Base-by-base conservation (phyloP, 2,113 vertebrate species). In the Aix galericulata region DNA sequence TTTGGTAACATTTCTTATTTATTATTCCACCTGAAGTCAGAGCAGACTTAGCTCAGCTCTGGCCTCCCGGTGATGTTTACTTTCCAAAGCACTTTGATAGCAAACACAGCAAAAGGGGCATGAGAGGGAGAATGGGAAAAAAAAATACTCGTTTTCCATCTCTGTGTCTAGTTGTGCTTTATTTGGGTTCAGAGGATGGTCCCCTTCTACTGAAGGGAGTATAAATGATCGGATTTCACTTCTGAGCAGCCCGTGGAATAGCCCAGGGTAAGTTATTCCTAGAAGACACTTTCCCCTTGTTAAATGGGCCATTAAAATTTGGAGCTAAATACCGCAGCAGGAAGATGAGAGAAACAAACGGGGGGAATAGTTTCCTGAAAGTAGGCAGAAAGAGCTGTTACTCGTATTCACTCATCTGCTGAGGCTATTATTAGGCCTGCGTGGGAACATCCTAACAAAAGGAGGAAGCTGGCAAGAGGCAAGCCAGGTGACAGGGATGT, bases 401-500 rank as follows among this genome's bases (percentile, higher is more conserved):
- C 40, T 77, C 7, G 0, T 66, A 56, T 63, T 94, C 90, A 55
- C 88, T 95, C 38, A 73, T 78, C 50, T 93, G 81, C 69, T 91
- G 38, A 84, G 77, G 82, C 88, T 96, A 94, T 96, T 96, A 80
- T 96, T 93, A 96, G 92, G 76, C 82, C 38, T 88, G 90, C 0
- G 62, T 95, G 88, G 96, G 93, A 96, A 87, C 69, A 89, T 55
- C 77, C 69, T 93, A 60, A 93, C 76, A 82, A 95, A 94, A 88
- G 93, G 64, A 86, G 48, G 82, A 87, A 78, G 58, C n/a, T 88
- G 78, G n/a, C 58, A 75, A 79, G 78, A 86, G 36, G 83, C 73
- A 81, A 82, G 48, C 64, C 71, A 82, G 91, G 83, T 94, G 93
- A 89, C 88, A 76, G 60, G 29, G 58, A 86, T 84, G 77, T 94